These are phyloP conservation scores for Oncopeltus fasciatus DNA, from an alignment of 1,140 invertebrate genomes.

Conservation along the genomic window DNA sequence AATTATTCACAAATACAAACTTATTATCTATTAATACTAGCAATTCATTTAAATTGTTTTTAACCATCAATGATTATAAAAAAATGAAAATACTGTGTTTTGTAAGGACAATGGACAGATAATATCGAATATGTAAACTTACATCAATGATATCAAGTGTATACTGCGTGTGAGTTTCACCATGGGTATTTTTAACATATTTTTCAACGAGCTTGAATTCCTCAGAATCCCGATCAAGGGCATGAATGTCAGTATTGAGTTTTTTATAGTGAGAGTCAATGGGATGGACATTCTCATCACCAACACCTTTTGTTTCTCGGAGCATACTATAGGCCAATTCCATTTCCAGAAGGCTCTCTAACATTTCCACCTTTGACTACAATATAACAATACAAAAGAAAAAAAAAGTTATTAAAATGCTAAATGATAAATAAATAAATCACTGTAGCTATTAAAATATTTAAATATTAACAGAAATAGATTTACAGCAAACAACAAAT, in stretches of 20 bases:
- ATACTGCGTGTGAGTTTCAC: conserved; percentile 62
- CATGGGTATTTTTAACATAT: conserved; percentile 81
- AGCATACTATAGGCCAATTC: conserved; percentile 86
- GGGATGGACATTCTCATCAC: conserved; percentile 38
- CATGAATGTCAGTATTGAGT: conserved; percentile 66
- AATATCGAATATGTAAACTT: too few relatives aligned
- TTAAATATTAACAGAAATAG: too few relatives aligned
- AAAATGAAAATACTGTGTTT: too few relatives aligned
- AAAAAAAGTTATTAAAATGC: too few relatives aligned
- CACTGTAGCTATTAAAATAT: too few relatives aligned
- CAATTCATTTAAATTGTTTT: too few relatives aligned
- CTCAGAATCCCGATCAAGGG: conserved; percentile 50
- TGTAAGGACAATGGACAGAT: too few relatives aligned
- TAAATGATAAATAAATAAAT: too few relatives aligned
- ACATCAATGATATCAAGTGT: conserved; percentile 58
- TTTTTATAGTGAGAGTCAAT: conserved; percentile 83
- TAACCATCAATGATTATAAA: too few relatives aligned
- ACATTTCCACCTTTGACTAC: conserved; percentile 73
- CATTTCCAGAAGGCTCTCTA: conserved; percentile 81
- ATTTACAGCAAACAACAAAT: too few relatives aligned
- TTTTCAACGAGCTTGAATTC: conserved; percentile 62
- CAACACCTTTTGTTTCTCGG: conserved; percentile 38
- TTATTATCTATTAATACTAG: too few relatives aligned
- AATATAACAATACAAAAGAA: conserved; percentile 15
- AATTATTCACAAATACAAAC: too few relatives aligned